phyloP scores from a whole-genome alignment of 1,140 invertebrate genomes.

The Sycophila sp. region DNA sequence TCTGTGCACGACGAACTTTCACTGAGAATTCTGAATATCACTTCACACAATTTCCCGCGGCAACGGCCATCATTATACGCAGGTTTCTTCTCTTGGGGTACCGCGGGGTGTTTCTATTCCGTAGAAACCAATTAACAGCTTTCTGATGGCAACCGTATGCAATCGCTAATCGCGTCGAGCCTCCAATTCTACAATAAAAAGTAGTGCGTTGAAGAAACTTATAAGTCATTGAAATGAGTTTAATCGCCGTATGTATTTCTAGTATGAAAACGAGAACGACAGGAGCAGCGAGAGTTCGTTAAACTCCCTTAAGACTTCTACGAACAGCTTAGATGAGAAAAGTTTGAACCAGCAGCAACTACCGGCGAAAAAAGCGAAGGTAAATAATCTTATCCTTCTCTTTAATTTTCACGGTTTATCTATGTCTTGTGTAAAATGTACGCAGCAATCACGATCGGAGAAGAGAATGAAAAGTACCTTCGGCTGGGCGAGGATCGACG shows the following conservation, averaged over 20 bases:
- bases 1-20: conserved; percentile 8
- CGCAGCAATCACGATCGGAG: conserved; percentile 67
- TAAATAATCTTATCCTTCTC: not conserved
- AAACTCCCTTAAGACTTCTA: conserved; percentile 5
- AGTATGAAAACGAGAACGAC: conserved; percentile 28
- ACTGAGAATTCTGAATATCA: conserved; percentile 7
- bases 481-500: conserved; percentile 89
- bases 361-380: conserved; percentile 11
- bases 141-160: conserved; percentile 5
- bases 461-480: conserved; percentile 86
- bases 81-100: no score
- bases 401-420: not conserved
- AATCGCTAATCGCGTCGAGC: no score
- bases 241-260: not conserved
- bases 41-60: no score
- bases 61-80: not conserved
- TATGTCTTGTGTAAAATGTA: not conserved
- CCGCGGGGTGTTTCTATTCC: no score
- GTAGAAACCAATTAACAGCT: no score
- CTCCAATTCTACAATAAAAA: no score
- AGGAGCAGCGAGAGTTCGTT: conserved; percentile 15
- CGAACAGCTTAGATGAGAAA: conserved; percentile 7
- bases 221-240: not conserved
- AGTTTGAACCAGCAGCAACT: not conserved
- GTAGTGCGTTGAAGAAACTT: no score